Evolutionary conservation across 2,888 invertebrate genomes (phyloP).

Genomic region (Lomographa bimaculata): DNA sequence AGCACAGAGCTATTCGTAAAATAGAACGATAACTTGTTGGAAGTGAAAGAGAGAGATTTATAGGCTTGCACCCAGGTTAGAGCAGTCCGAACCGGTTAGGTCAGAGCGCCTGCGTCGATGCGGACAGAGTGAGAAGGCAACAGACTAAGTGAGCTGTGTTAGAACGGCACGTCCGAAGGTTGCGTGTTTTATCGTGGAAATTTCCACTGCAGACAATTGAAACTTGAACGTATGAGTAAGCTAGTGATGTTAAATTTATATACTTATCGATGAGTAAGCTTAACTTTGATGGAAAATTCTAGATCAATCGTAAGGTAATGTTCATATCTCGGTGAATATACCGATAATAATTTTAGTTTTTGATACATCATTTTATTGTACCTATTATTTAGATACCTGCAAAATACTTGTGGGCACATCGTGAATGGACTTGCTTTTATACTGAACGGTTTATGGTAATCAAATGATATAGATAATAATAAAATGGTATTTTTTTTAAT

Average conservation of each 20-base stretch:
- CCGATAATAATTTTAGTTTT: no score
- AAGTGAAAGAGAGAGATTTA: constrained; percentile 63
- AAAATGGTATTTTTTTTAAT: no score
- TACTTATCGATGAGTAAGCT: constrained; percentile 39
- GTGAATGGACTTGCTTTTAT: no score
- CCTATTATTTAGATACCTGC: no score
- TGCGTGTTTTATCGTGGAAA: constrained; percentile 80
- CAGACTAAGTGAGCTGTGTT: constrained; percentile 47
- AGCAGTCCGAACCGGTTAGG: constrained; percentile 66
- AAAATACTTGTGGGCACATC: no score
- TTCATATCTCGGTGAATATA: no score
- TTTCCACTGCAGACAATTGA: constrained; percentile 82
- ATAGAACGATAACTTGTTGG: constrained; percentile 73
- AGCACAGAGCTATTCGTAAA: constrained; percentile 82
- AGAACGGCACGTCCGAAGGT: constrained; percentile 64
- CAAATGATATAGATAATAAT: no score
- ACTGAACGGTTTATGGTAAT: no score
- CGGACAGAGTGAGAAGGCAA: constrained; percentile 55
- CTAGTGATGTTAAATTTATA: constrained; percentile 43
- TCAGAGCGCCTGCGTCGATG: constrained; percentile 78
- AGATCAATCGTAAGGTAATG: no score
- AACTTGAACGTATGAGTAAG: constrained; percentile 69
- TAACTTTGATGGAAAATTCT: constrained; percentile 1
- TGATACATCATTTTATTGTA: no score
- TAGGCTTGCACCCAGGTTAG: constrained; percentile 42